Percentiles rank a stretch among this genome's conserved stretches.
These are phyloP conservation scores for Solenopsis invicta DNA, from an alignment of 1,140 invertebrate genomes.

Conservation along the genomic window DNA sequence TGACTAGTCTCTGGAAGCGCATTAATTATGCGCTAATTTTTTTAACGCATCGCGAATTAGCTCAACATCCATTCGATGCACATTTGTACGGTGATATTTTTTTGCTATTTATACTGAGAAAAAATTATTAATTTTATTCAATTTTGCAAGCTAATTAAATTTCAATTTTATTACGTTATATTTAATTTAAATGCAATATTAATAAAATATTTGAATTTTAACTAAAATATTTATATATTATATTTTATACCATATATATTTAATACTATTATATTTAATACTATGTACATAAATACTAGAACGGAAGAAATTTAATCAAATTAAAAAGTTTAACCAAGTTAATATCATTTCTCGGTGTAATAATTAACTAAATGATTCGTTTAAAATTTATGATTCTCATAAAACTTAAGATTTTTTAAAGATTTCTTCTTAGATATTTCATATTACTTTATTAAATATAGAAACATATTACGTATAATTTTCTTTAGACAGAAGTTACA, in stretches of 20 bases:
- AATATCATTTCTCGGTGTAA: background rate
- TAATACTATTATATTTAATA: no score
- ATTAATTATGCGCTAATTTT: slow-evolving; percentile 33
- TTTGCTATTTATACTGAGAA: background rate
- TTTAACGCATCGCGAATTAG: background rate
- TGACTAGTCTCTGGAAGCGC: background rate
- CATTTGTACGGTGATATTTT: background rate
- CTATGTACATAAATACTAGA: no score
- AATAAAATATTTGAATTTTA: no score
- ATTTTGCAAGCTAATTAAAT: no score
- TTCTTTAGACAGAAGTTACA: background rate
- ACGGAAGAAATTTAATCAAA: no score
- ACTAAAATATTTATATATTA: no score
- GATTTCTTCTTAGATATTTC: background rate
- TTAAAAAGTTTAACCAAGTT: no score
- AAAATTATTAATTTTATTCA: no score
- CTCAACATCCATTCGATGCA: background rate
- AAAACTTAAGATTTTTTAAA: slow-evolving; percentile 5
- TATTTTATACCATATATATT: no score
- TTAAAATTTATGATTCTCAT: background rate
- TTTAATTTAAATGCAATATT: no score
- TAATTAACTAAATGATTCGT: slow-evolving; percentile 2
- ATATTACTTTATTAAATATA: background rate
- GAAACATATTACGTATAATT: background rate
- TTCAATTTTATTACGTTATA: no score